Conservation (phyloP, 2,888 invertebrate genomes). For the Plagodis dolabraria region DNA sequence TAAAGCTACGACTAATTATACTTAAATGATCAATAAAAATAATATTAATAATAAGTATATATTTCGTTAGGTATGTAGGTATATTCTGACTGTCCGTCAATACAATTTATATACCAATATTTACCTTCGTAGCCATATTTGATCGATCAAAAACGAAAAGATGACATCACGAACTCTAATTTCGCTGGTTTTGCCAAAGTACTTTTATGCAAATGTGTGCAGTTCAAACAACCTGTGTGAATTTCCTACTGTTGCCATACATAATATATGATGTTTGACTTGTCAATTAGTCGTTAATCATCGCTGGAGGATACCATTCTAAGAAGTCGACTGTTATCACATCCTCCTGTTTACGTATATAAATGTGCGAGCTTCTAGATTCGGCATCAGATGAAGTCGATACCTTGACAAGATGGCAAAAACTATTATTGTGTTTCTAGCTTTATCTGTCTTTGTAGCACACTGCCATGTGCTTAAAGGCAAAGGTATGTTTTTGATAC, state of each 20-base stretch:
- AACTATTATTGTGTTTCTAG: conserved; percentile 32
- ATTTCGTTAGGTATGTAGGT: no score
- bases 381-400: conserved; percentile 26
- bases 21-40: no score
- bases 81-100: no score
- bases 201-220: conserved; percentile 40
- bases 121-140: no score
- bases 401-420: conserved; percentile 39
- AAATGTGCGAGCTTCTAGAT: conserved; percentile 27
- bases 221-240: conserved; percentile 47
- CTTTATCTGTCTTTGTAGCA: conserved; percentile 36
- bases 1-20: no score
- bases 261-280: conserved; percentile 46
- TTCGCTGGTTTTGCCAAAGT: conserved; percentile 37
- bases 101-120: no score
- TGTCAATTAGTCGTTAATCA: conserved; percentile 49
- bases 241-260: conserved; percentile 51
- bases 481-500: conserved; percentile 34
- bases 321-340: conserved; percentile 47
- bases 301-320: conserved; percentile 54
- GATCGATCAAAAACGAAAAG: neutral
- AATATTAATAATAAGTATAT: no score
- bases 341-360: conserved; percentile 32
- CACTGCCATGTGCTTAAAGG: conserved; percentile 37
- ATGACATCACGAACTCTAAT: conserved; percentile 27